Conservation (phyloP, 1,140 invertebrate genomes). For the Leucophenga varia region DNA sequence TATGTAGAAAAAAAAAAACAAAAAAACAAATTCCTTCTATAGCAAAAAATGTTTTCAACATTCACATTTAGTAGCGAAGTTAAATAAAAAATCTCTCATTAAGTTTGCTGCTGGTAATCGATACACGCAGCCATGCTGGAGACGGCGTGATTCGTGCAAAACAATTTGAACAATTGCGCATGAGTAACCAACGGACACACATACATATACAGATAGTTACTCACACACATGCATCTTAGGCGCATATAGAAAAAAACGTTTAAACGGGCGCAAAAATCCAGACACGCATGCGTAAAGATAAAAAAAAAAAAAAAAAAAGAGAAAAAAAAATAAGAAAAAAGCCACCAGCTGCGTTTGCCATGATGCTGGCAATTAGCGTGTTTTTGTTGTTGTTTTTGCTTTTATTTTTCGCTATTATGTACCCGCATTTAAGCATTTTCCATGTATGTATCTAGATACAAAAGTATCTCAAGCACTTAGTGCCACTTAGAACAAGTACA, state of each 20-base stretch:
- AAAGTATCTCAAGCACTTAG: no score
- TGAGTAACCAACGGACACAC: neutral
- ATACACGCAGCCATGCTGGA: conserved; percentile 14
- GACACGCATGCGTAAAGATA: neutral
- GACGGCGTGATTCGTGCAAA: conserved; percentile 1
- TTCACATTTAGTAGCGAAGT: no score
- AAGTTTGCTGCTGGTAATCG: conserved; percentile 18
- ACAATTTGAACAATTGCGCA: neutral
- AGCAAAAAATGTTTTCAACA: no score
- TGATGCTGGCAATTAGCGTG: conserved; percentile 10
- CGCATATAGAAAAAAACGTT: no score
- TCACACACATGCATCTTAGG: no score
- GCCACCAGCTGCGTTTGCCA: conserved; percentile 23
- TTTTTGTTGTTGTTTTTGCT: conserved; percentile 1
- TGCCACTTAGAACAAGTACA: no score
- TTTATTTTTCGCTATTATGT: no score
- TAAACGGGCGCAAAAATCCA: no score
- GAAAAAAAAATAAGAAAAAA: neutral
- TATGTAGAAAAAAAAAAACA: no score
- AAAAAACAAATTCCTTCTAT: no score
- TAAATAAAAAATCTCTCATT: neutral
- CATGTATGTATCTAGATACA: no score
- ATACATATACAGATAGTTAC: neutral
- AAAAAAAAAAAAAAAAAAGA: neutral
- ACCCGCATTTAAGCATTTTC: no score